Conservation (phyloP, 2,888 invertebrate species). For the Latrodectus elegans region DNA sequence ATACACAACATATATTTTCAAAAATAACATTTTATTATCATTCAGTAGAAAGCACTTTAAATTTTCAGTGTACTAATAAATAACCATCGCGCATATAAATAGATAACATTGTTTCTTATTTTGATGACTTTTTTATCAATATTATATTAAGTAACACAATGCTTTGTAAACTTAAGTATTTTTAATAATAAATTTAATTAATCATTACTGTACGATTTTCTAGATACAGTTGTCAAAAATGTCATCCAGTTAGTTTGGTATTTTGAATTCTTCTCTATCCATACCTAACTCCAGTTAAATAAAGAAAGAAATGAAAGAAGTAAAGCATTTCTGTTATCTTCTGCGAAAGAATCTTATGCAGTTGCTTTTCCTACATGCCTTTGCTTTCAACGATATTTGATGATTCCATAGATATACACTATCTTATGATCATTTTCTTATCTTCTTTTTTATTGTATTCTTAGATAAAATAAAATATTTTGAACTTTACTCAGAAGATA, state of each 20-base stretch:
- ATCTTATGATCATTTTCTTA: constrained; percentile 29
- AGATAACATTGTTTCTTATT: no score
- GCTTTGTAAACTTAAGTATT: no score
- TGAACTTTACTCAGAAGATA: no score
- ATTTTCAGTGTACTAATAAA: no score
- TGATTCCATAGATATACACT: constrained; percentile 22
- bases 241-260: neutral
- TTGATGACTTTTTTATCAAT: no score
- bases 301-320: constrained; percentile 25
- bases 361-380: constrained; percentile 34
- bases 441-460: neutral
- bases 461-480: no score
- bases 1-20: no score
- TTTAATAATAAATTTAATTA: no score
- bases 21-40: no score
- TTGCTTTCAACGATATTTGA: constrained; percentile 60
- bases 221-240: neutral
- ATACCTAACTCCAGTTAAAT: constrained; percentile 17
- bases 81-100: no score
- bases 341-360: constrained; percentile 10
- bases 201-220: neutral
- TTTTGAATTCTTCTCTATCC: neutral
- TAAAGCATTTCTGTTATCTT: constrained; percentile 40
- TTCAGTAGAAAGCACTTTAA: no score
- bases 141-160: no score